Conservation (phyloP, 1,140 invertebrate species). For the Cyclargus thomasi region DNA sequence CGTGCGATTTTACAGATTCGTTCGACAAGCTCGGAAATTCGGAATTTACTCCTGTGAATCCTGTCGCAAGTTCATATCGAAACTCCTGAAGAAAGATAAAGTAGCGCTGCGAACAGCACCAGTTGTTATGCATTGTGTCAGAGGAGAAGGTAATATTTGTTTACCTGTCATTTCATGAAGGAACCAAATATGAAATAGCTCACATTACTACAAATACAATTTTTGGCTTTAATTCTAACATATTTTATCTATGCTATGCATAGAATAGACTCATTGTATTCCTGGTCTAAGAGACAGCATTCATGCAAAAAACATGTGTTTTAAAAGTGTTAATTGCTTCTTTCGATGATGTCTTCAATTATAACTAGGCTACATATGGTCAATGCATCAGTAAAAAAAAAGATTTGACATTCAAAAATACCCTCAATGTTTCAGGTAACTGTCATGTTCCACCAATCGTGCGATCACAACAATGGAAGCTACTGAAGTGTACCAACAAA, state of each 20-base stretch:
- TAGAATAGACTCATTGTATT: too few species aligned
- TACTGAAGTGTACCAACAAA: slow-evolving; percentile 81
- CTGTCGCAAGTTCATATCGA: slow-evolving; percentile 90
- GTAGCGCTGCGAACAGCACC: slow-evolving; percentile 74
- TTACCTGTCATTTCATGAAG: neutral
- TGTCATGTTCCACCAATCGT: slow-evolving; percentile 83
- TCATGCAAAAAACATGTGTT: too few species aligned
- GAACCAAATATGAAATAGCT: too few species aligned
- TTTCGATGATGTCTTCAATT: too few species aligned
- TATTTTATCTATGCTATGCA: too few species aligned
- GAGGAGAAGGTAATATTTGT: slow-evolving; percentile 77
- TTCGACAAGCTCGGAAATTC: slow-evolving; percentile 87
- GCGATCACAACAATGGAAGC: slow-evolving; percentile 83
- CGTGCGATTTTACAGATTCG: slow-evolving; percentile 83
- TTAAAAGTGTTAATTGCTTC: too few species aligned
- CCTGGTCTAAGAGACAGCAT: too few species aligned
- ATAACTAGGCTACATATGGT: too few species aligned
- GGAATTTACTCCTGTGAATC: slow-evolving; percentile 90
- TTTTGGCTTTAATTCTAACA: too few species aligned
- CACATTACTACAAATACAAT: too few species aligned
- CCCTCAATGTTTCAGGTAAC: slow-evolving; percentile 61
- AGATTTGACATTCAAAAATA: too few species aligned
- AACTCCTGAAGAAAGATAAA: slow-evolving; percentile 82
- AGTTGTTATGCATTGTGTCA: slow-evolving; percentile 79
- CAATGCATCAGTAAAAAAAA: too few species aligned